phyloP scores from a whole-genome alignment of 2,888 invertebrate species.

The Argyra leucocephala region DNA sequence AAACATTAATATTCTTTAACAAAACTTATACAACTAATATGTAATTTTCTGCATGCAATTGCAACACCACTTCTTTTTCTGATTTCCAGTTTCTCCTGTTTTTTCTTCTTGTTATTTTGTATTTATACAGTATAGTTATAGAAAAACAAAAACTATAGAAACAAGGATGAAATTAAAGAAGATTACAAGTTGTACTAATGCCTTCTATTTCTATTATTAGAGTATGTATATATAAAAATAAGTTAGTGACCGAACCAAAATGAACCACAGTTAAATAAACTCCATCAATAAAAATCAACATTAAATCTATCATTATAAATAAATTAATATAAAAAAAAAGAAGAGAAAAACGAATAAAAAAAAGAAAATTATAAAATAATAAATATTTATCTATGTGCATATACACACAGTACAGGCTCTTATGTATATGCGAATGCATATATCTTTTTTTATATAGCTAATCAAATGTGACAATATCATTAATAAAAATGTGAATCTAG shows the following conservation, averaged over 20 bases:
- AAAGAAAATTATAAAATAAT: not conserved
- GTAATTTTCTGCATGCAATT: too few species aligned
- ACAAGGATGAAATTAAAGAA: not conserved
- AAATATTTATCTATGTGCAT: not conserved
- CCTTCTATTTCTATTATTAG: not conserved
- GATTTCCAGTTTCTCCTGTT: not conserved
- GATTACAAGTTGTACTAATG: not conserved
- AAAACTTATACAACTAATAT: too few species aligned
- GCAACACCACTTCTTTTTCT: too few species aligned
- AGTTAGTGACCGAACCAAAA: too few species aligned
- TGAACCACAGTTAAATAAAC: not conserved
- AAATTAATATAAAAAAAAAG: not conserved
- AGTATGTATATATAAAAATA: not conserved
- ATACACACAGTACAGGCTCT: too few species aligned
- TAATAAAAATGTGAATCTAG: not conserved
- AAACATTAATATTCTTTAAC: too few species aligned
- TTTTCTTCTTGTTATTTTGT: not conserved
- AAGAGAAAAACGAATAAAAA: not conserved
- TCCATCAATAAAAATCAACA: not conserved
- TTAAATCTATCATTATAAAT: constrained; percentile 6
- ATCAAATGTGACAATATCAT: not conserved
- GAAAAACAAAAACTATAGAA: not conserved
- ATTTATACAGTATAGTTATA: too few species aligned
- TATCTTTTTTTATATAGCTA: too few species aligned
- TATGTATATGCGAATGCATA: too few species aligned